Evolutionary conservation across 1,140 invertebrate species (phyloP).

Genomic region (Temnothorax nylanderi): DNA sequence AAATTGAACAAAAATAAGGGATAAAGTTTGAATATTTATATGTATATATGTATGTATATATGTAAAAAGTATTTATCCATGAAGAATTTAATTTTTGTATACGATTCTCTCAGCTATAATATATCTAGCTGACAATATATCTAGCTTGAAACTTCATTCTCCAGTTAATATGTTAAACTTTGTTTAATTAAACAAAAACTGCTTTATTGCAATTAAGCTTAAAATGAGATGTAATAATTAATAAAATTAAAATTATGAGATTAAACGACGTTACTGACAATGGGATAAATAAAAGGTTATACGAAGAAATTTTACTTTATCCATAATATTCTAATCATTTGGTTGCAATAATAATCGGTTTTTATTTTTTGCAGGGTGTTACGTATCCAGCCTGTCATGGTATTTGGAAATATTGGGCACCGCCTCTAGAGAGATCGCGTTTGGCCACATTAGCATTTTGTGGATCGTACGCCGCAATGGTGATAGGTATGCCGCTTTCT

Average conservation of each 20-base stretch:
- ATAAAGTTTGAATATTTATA: background rate
- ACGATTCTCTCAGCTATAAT: background rate
- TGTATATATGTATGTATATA: too few relatives aligned
- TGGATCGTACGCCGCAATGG: slow-evolving; percentile 98
- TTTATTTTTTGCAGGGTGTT: slow-evolving; percentile 92
- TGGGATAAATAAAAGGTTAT: background rate
- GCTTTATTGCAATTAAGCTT: background rate
- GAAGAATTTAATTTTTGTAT: background rate
- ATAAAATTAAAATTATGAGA: background rate
- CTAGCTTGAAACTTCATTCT: background rate
- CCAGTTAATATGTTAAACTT: background rate
- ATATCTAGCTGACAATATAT: background rate
- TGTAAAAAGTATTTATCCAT: background rate
- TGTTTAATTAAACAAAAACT: background rate
- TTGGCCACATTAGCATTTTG: slow-evolving; percentile 99
- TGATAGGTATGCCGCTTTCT: slow-evolving; percentile 95
- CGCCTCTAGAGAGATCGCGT: slow-evolving; percentile 97
- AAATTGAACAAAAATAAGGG: background rate
- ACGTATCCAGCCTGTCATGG: slow-evolving; percentile 99
- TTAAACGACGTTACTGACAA: background rate
- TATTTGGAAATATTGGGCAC: slow-evolving; percentile 99
- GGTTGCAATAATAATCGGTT: background rate
- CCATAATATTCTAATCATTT: background rate
- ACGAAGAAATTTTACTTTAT: background rate
- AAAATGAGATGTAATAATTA: background rate